phyloP scores from a whole-genome alignment of 1,140 invertebrate genomes.

The Cydia strobilella region DNA sequence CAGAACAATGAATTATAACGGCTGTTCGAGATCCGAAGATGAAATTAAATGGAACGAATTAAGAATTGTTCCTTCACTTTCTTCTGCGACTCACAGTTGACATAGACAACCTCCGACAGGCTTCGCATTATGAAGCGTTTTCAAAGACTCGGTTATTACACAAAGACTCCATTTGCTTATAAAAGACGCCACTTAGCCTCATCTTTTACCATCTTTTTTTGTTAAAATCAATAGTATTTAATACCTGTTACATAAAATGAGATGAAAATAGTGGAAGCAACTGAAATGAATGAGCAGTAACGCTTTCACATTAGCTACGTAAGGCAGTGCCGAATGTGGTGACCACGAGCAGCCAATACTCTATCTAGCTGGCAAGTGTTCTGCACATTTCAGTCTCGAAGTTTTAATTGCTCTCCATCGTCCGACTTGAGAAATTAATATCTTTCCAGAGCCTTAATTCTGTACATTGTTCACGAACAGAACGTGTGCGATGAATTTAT shows the following conservation, averaged over 20 bases:
- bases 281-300: no score
- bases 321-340: not conserved
- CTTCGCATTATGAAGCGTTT: not conserved
- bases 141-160: not conserved
- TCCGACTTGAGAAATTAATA: slow-evolving; percentile 66
- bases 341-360: not conserved
- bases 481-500: slow-evolving; percentile 19
- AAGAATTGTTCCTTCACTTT: slow-evolving; percentile 58
- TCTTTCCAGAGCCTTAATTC: slow-evolving; percentile 51
- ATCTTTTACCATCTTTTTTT: no score
- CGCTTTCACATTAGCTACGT: not conserved
- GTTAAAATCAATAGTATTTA: no score
- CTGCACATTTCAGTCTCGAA: slow-evolving; percentile 52
- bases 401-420: slow-evolving; percentile 69
- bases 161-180: no score
- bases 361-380: not conserved
- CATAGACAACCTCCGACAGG: not conserved
- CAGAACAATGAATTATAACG: slow-evolving; percentile 15
- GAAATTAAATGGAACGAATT: slow-evolving; percentile 59
- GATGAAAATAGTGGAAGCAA: no score
- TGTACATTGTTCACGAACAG: slow-evolving; percentile 39
- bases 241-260: no score
- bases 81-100: slow-evolving; percentile 39
- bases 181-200: no score
- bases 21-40: slow-evolving; percentile 40